Conservation (phyloP, 2,888 invertebrate genomes). For the Drosophila differens region DNA sequence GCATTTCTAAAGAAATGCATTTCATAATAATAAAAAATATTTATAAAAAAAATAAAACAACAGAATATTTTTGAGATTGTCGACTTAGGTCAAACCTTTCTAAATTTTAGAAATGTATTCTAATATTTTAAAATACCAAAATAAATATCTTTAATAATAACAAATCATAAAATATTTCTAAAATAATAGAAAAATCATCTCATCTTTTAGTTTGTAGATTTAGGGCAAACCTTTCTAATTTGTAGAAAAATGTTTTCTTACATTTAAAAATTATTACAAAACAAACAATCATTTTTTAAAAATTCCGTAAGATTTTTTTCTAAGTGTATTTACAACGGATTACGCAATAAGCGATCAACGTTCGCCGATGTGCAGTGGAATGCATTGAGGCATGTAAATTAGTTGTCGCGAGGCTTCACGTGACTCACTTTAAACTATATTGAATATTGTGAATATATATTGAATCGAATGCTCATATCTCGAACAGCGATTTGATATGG, state of each 20-base stretch:
- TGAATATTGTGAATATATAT: background rate
- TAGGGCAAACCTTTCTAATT: background rate
- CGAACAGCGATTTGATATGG: constrained; percentile 31
- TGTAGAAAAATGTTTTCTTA: too few relatives aligned
- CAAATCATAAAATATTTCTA: background rate
- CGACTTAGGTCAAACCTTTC: too few relatives aligned
- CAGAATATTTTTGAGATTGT: too few relatives aligned
- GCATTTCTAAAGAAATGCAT: too few relatives aligned
- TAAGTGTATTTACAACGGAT: constrained; percentile 2
- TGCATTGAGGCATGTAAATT: constrained; percentile 73
- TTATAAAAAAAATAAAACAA: background rate
- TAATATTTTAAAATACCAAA: background rate
- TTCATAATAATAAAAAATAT: too few relatives aligned
- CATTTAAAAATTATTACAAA: too few relatives aligned
- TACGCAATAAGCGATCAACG: constrained; percentile 29
- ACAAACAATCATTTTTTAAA: accelerated
- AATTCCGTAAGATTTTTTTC: background rate
- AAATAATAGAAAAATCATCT: background rate
- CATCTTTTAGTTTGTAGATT: background rate
- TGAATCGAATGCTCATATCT: constrained; percentile 16
- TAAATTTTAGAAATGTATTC: background rate
- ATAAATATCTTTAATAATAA: too few relatives aligned
- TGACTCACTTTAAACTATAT: constrained; percentile 55
- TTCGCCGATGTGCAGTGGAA: constrained; percentile 58
- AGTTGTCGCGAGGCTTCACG: constrained; percentile 63